phyloP scores from a whole-genome alignment of 1,140 invertebrate species.

The Aphelinus certus region DNA sequence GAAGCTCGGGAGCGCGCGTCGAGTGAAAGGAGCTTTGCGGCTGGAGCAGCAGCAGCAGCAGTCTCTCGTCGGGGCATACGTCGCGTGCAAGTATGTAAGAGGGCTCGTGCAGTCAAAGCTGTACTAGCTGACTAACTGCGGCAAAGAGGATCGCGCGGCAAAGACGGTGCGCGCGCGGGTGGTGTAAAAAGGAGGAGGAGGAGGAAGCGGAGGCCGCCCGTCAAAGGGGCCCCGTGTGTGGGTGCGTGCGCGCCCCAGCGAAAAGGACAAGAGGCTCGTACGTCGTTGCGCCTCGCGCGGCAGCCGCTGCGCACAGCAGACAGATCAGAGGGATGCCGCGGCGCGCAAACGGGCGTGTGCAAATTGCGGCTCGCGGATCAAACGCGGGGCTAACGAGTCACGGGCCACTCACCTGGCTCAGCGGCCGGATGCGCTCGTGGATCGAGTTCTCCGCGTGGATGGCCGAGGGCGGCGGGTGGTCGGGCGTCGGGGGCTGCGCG shows the following conservation, averaged over 20 bases:
- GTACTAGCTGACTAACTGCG: no score
- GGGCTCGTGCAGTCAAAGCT: no score
- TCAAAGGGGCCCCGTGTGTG: neutral
- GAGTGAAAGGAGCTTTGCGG: no score
- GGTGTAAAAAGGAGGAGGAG: no score
- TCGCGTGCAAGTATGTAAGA: no score
- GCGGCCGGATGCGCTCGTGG: constrained; percentile 87
- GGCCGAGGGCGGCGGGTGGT: constrained; percentile 93
- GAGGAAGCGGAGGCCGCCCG: neutral
- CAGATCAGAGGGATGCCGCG: constrained; percentile 62
- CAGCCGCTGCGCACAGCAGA: constrained; percentile 57
- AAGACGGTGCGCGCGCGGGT: no score
- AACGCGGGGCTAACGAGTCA: neutral
- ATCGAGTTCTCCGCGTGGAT: constrained; percentile 89
- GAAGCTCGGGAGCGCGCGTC: no score
- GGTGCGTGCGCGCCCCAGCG: no score
- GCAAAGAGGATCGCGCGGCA: no score
- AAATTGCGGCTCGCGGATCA: constrained; percentile 41
- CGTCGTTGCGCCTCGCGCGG: constrained; percentile 19
- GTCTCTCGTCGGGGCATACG: no score
- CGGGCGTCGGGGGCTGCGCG: constrained; percentile 90
- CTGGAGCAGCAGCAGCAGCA: no score
- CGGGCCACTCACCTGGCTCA: constrained; percentile 79
- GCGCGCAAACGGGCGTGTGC: constrained; percentile 24
- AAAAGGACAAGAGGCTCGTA: no score